Evolutionary conservation across 1,140 invertebrate species (phyloP), one percentile per base, ranked within the genome.

Genomic region (Scaptomyza pallida): DNA sequence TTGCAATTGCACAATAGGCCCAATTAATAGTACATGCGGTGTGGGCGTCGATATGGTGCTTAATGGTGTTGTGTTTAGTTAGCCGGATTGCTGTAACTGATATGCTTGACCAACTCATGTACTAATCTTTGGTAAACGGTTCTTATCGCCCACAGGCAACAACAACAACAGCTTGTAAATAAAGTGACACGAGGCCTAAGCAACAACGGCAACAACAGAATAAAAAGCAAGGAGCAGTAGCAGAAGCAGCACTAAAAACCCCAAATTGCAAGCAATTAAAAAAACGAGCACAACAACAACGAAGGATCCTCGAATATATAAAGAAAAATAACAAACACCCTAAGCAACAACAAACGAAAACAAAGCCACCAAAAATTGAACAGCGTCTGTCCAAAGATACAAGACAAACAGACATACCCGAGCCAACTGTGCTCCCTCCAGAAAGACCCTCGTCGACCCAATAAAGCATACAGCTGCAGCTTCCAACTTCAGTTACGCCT

Each of bases 101-200:
- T 52, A 52, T 61, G 55, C 33, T 45, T 37, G 44, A 44, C 52
- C 74, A 26, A 26, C 23, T 26, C n/a, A 44, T 73, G 68, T 78
- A 72, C 65, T 78, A 75, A 85, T 63, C 72, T 61, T 57, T 70
- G 54, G 64, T 61, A 73, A 86, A 85, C 60, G 68, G 61, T 77
- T 79, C 62, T 80, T 52, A 5, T 37, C 33, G 33, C n/a, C 48
- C 47, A 13, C 62, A 71, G 68, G 62, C 44, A 52, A 33, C 55
- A 70, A 35, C 15, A 50, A 33, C 17, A 45, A 13, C 51, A 63
- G 26, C 81, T 85, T 85, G 76, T 77, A 80, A 86, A 81, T 77
- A 86, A 85, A 86, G 77, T 77, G 81, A 85, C 81, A 85, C 86
- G 81, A 86, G 81, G 81, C 81, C 81, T 85, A 86, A 86, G 72